These are phyloP conservation scores for Typhlomys cinereus DNA, from an alignment of 2,113 vertebrate genomes.

Conservation along the genomic window DNA sequence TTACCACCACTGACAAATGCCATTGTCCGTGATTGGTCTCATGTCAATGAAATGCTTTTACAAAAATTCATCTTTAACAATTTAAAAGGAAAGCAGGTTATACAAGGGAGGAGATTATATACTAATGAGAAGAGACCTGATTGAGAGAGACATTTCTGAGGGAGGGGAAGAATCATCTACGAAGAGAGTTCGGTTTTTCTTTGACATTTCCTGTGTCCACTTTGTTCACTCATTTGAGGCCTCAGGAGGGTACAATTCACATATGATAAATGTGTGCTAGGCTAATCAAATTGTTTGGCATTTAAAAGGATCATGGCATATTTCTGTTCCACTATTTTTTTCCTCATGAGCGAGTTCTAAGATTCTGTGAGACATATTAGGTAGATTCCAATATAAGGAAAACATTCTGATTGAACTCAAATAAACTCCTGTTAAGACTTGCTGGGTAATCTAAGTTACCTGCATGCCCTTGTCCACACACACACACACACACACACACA, in stretches of 20 bases:
- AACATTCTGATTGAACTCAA: not conserved
- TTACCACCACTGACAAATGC: slow-evolving; percentile 67
- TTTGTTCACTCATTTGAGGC: not conserved
- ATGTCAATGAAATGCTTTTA: slow-evolving; percentile 65
- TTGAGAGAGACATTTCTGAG: slow-evolving; percentile 15
- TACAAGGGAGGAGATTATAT: slow-evolving; percentile 17
- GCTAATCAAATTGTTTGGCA: slow-evolving; percentile 46
- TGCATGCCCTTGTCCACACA: not conserved
- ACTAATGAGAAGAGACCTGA: slow-evolving; percentile 17
- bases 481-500: not conserved
- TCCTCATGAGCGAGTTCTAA: slow-evolving; percentile 47
- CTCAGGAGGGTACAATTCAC: slow-evolving; percentile 33
- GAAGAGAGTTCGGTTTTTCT: not conserved
- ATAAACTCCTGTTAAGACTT: slow-evolving; percentile 2
- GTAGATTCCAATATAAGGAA: not conserved
- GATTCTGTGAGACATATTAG: slow-evolving; percentile 37
- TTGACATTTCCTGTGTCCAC: slow-evolving; percentile 1
- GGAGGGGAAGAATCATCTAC: slow-evolving; percentile 11
- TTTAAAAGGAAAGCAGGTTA: slow-evolving; percentile 40
- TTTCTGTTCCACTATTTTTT: not conserved
- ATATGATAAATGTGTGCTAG: slow-evolving; percentile 31
- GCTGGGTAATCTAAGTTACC: not conserved
- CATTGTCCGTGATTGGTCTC: slow-evolving; percentile 53
- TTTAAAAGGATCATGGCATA: slow-evolving; percentile 42
- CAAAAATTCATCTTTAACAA: slow-evolving; percentile 62